A percentile compares a stretch with the other conserved stretches of the same genome.
These are phyloP conservation scores for Pissodes strobi DNA, from an alignment of 1,140 invertebrate species.

Conservation along the genomic window DNA sequence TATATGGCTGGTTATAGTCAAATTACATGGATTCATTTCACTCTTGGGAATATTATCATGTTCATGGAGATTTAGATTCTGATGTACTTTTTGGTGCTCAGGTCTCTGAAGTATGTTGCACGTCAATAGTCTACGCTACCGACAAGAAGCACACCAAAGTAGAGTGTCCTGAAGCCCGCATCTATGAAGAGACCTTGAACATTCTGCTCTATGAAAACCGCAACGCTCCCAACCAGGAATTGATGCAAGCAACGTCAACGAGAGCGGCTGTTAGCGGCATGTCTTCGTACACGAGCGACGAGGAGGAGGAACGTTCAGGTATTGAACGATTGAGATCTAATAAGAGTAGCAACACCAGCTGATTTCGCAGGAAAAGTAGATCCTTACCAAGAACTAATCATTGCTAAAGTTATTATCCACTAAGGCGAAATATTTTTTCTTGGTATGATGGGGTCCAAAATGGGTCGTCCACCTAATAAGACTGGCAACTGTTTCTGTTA, in stretches of 20 bases:
- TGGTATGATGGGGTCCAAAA: too few species aligned
- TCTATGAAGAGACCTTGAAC: slow-evolving; percentile 98
- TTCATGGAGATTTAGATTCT: not conserved
- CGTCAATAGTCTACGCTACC: slow-evolving; percentile 98
- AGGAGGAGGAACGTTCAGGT: slow-evolving; percentile 79
- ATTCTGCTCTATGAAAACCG: slow-evolving; percentile 94
- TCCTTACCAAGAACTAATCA: slow-evolving; percentile 17
- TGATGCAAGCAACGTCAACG: slow-evolving; percentile 94
- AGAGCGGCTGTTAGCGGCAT: slow-evolving; percentile 69
- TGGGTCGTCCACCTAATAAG: too few species aligned
- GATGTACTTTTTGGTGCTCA: not conserved
- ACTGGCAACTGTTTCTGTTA: too few species aligned
- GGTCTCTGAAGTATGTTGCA: slow-evolving; percentile 93
- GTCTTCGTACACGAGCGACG: slow-evolving; percentile 80
- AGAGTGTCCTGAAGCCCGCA: slow-evolving; percentile 98
- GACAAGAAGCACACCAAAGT: slow-evolving; percentile 99
- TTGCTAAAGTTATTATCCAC: slow-evolving; percentile 2
- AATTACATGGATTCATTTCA: too few species aligned
- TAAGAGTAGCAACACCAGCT: slow-evolving; percentile 56
- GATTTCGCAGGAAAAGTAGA: slow-evolving; percentile 25
- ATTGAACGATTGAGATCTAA: slow-evolving; percentile 75
- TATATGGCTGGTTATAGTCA: too few species aligned
- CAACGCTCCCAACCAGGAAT: slow-evolving; percentile 91
- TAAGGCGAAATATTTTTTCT: too few species aligned
- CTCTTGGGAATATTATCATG: too few species aligned